phyloP scores from a whole-genome alignment of 2,797 vertebrate species.

The Pantherophis vulpinus region DNA sequence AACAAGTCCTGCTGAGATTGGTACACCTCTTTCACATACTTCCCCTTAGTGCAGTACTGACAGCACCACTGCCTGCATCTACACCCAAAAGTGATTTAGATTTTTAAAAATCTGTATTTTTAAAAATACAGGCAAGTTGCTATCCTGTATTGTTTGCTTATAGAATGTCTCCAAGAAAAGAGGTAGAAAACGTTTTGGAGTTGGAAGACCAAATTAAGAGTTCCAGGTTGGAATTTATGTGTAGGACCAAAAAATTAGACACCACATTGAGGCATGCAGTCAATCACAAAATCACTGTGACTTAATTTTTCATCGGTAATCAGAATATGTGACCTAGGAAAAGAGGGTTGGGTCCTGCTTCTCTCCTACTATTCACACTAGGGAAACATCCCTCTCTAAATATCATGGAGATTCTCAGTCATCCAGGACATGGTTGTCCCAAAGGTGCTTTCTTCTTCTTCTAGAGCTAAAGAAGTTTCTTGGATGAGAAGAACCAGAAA shows the following conservation, averaged over 20 bases:
- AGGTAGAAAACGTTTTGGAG: background rate
- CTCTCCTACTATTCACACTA: background rate
- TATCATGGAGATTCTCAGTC: no score
- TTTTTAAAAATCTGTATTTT: background rate
- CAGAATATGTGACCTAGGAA: background rate
- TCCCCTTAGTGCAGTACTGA: background rate
- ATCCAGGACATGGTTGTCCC: no score
- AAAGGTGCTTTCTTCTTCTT: no score
- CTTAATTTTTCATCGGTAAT: background rate
- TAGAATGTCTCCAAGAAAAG: background rate
- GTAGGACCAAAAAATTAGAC: background rate
- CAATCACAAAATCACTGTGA: background rate
- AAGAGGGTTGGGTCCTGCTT: background rate
- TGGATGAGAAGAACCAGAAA: no score
- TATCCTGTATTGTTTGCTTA: background rate
- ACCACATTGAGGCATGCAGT: background rate
- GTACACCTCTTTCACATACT: background rate
- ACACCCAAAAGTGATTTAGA: background rate
- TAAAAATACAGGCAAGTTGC: background rate
- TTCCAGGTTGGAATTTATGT: background rate
- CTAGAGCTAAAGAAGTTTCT: no score
- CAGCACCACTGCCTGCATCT: background rate
- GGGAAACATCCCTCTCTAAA: background rate
- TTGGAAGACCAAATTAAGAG: background rate
- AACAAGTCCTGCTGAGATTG: background rate